Evolutionary conservation across 2,797 vertebrate genomes (phyloP).

Genomic region (Chaunax sp.): DNA sequence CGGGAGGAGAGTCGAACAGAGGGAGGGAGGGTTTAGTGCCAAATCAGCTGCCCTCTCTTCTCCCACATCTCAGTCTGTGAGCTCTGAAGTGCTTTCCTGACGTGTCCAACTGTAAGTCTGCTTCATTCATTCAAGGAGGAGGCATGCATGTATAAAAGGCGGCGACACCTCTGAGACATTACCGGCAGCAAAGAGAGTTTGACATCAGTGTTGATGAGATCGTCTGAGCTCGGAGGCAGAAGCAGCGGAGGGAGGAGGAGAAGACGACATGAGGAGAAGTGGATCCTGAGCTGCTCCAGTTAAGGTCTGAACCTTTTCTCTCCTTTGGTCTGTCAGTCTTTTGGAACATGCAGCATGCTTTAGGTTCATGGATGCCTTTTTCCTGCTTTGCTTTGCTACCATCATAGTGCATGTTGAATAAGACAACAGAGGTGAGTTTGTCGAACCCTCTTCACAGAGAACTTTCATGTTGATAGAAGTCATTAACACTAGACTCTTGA

Average conservation of each 20-base stretch:
- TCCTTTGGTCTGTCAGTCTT: conserved; percentile 16
- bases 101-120: conserved; percentile 40
- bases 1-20: conserved; percentile 28
- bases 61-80: conserved; percentile 55
- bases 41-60: conserved; percentile 60
- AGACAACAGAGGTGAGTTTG: conserved; percentile 13
- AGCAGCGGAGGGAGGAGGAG: conserved; percentile 16
- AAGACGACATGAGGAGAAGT: conserved; percentile 34
- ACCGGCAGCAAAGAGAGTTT: conserved; percentile 22
- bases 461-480: conserved; percentile 42
- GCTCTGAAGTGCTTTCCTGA: conserved; percentile 22
- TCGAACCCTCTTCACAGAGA: conserved; percentile 6
- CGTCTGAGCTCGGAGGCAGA: conserved; percentile 35
- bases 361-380: neutral
- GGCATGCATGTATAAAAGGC: neutral
- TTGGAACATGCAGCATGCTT: neutral
- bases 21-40: conserved; percentile 44
- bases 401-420: neutral
- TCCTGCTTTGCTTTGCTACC: neutral
- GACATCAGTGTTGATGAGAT: conserved; percentile 25
- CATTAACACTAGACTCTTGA: neutral
- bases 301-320: conserved; percentile 58
- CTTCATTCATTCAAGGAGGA: conserved; percentile 34
- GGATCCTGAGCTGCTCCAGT: conserved; percentile 45
- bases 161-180: conserved; percentile 4